Base-by-base conservation (phyloP, 2,113 vertebrate species). In the Trogon surrucura region DNA sequence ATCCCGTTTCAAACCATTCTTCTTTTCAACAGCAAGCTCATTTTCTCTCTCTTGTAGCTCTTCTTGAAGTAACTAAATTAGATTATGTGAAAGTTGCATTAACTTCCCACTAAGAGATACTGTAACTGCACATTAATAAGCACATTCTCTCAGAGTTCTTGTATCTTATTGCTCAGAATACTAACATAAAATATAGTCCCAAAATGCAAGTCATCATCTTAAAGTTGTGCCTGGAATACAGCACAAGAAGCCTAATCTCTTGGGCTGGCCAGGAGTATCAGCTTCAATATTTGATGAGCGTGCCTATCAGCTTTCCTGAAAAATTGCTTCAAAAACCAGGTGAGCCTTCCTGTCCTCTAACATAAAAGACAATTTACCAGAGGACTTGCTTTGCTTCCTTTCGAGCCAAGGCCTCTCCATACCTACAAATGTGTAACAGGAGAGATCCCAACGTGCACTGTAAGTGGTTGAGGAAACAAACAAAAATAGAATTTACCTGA, bases 1-100 rank as follows among this genome's bases (percentile, higher is more conserved):
- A 97, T 99, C 99, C 96, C 99, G 98, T 97, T 99, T 99, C 94
- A 99, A 87, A 86, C 98, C 96, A 93, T 99, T 99, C 97, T 98
- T 99, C 98, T 98, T 99, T 91, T 99, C 99, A 26, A 97, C 96
- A 91, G 96, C 97, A 90, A 99, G 98, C 91, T 98, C 98, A 82
- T 97, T 97, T 95, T 99, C 99, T 69, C 95, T 98, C 87, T 99
- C 98, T 82, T 98, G 98, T 18, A 99, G 96, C 89, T 98, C 98
- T 71, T 97, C 97, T 88, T 97, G 97, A 90, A 99, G 96, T 23
- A 70, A 97, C 98, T 99, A 98, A 97, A 96, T 97, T 92, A 97
- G 96, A 97, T 97, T 95, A 97, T 69, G 93, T 80, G 88, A 96
- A 97, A 98, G 95, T 97, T 95, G 94, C 94, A 96, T 96, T 96